These are phyloP conservation scores for Fistularia commersonii DNA, from an alignment of 2,797 vertebrate genomes.

Conservation along the genomic window DNA sequence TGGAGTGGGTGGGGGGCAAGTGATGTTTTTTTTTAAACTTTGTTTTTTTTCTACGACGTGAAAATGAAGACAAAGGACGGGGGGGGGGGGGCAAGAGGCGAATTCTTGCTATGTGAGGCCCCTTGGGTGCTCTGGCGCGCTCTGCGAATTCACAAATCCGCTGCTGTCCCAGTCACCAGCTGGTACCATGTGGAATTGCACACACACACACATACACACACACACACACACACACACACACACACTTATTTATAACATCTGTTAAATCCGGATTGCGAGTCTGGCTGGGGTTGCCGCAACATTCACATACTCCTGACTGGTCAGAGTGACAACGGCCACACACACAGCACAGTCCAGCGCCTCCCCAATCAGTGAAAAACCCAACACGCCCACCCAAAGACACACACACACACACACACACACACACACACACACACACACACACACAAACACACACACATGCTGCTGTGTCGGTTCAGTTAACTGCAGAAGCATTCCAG, in stretches of 20 bases:
- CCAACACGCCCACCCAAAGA: too few species aligned
- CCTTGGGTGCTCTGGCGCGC: constrained; percentile 15
- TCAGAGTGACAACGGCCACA: constrained; percentile 58
- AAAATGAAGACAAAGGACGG: neutral
- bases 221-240: constrained; percentile 18
- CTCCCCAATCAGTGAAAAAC: constrained; percentile 23
- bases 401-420: constrained; percentile 6
- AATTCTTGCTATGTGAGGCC: constrained; percentile 8
- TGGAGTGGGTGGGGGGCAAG: too few species aligned
- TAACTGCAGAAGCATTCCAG: constrained; percentile 45
- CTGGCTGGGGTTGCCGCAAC: constrained; percentile 41
- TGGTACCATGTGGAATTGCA: constrained; percentile 54
- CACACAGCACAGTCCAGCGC: constrained; percentile 44
- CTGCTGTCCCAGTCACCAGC: constrained; percentile 48
- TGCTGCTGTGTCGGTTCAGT: constrained; percentile 22
- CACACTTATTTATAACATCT: constrained; percentile 64
- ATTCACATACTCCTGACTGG: constrained; percentile 60
- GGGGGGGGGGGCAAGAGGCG: neutral
- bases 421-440: constrained; percentile 5
- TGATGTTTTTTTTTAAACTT: too few species aligned
- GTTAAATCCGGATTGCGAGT: constrained; percentile 59
- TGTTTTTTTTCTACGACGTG: too few species aligned
- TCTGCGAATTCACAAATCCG: constrained; percentile 16
- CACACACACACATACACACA: constrained; percentile 12
- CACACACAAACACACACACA: constrained; percentile 6